Conservation (phyloP, 2,113 vertebrate species). For the Polypterus senegalus region DNA sequence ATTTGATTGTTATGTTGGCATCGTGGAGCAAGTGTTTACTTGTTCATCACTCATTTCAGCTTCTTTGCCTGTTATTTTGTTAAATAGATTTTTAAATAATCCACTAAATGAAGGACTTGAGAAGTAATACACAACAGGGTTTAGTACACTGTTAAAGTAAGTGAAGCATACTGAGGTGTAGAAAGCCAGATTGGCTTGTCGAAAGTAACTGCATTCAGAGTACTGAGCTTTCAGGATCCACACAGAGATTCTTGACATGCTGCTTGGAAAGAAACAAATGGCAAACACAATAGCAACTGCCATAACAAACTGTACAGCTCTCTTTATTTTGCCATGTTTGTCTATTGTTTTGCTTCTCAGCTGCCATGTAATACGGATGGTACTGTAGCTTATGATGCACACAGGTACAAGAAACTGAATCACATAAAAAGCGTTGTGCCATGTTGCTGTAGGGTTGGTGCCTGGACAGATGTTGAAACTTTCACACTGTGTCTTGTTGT, state of each 20-base stretch:
- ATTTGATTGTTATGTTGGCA: too few species aligned
- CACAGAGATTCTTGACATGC: slow-evolving; percentile 41
- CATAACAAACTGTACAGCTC: slow-evolving; percentile 47
- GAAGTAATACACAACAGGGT: slow-evolving; percentile 58
- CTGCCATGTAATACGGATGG: slow-evolving; percentile 44
- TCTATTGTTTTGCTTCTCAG: slow-evolving; percentile 43
- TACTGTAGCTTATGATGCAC: slow-evolving; percentile 47
- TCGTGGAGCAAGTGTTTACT: too few species aligned
- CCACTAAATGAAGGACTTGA: slow-evolving; percentile 49
- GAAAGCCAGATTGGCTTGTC: slow-evolving; percentile 44
- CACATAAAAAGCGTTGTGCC: slow-evolving; percentile 53
- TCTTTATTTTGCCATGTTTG: slow-evolving; percentile 44
- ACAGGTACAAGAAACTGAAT: slow-evolving; percentile 46
- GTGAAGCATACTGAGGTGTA: slow-evolving; percentile 50
- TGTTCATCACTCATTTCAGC: too few species aligned
- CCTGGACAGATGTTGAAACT: slow-evolving; percentile 59
- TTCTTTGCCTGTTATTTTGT: slow-evolving; percentile 13
- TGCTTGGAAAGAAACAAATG: slow-evolving; percentile 55
- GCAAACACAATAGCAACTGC: slow-evolving; percentile 50
- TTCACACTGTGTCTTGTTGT: slow-evolving; percentile 50
- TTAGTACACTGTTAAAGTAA: slow-evolving; percentile 60
- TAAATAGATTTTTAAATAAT: slow-evolving; percentile 30
- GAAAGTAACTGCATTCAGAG: slow-evolving; percentile 37
- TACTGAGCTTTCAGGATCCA: slow-evolving; percentile 48
- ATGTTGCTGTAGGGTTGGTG: slow-evolving; percentile 34